phyloP scores from a whole-genome alignment of 2,888 invertebrate genomes.

The Apodemia mormo region DNA sequence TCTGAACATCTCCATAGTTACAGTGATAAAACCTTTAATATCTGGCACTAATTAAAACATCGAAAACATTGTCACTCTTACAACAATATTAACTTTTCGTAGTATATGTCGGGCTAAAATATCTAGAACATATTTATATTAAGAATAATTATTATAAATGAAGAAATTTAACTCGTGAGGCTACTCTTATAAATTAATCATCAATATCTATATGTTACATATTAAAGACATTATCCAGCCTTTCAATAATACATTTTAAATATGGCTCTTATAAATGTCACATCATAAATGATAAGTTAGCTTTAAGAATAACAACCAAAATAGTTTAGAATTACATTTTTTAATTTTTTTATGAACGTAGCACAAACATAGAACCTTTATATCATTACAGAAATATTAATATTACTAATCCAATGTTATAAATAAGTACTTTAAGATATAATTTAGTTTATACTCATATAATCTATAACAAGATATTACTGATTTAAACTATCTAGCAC shows the following conservation, averaged over 20 bases:
- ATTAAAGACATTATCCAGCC: neutral
- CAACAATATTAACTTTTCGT: neutral
- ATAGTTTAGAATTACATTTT: too few species aligned
- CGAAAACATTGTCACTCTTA: constrained; percentile 14
- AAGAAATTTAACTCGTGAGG: neutral
- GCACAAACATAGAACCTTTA: neutral
- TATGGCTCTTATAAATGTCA: too few species aligned
- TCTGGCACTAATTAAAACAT: constrained; percentile 14
- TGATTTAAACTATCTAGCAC: neutral
- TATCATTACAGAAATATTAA: neutral
- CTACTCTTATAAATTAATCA: constrained; percentile 20
- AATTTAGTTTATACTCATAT: neutral
- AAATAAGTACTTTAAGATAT: neutral
- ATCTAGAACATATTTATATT: neutral
- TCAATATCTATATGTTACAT: constrained; percentile 23
- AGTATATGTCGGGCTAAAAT: neutral
- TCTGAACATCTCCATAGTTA: constrained; percentile 6
- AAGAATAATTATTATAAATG: neutral
- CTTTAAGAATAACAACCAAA: too few species aligned
- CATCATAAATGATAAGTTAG: too few species aligned
- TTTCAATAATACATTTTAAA: too few species aligned
- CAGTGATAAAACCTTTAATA: constrained; percentile 1
- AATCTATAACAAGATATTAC: neutral
- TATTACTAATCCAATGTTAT: neutral
- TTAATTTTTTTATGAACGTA: too few species aligned